Conservation (phyloP, 1,140 invertebrate genomes). For the Aphaenogaster floridana region DNA sequence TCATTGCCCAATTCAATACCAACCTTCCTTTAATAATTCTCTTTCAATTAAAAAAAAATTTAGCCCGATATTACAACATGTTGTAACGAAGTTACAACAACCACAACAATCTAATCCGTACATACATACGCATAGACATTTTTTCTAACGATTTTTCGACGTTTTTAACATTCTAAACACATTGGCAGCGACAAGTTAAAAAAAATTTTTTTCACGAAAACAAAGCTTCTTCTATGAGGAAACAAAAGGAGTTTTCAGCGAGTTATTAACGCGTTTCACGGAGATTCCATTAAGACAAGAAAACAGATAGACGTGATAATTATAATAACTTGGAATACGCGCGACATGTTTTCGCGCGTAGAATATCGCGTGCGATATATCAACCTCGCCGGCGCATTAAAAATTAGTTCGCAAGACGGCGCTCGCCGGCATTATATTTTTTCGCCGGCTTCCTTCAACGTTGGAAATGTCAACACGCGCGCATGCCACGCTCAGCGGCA, state of each 20-base stretch:
- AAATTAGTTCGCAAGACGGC: constrained; percentile 50
- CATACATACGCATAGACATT: too few relatives aligned
- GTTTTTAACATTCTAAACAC: too few relatives aligned
- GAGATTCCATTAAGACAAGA: not conserved
- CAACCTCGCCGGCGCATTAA: constrained; percentile 30
- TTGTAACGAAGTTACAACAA: too few relatives aligned
- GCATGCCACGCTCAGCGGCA: constrained; percentile 42
- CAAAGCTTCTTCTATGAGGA: too few relatives aligned
- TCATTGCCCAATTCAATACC: too few relatives aligned
- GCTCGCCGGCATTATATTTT: constrained; percentile 26
- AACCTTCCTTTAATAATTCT: too few relatives aligned
- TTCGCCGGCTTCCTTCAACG: constrained; percentile 54
- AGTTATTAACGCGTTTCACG: not conserved
- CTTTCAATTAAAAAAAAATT: too few relatives aligned
- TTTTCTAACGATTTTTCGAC: too few relatives aligned
- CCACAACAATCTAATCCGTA: too few relatives aligned
- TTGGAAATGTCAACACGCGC: constrained; percentile 27
- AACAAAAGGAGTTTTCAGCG: not conserved
- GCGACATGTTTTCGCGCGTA: not conserved
- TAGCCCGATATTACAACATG: too few relatives aligned
- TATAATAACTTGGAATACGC: not conserved
- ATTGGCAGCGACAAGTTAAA: too few relatives aligned
- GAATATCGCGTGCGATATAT: not conserved
- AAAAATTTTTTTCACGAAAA: too few relatives aligned
- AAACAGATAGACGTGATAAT: not conserved